Percentiles rank a stretch among this genome's conserved stretches.
These are phyloP conservation scores for Struthidea cinerea DNA, from an alignment of 2,113 vertebrate genomes.

Conservation along the genomic window DNA sequence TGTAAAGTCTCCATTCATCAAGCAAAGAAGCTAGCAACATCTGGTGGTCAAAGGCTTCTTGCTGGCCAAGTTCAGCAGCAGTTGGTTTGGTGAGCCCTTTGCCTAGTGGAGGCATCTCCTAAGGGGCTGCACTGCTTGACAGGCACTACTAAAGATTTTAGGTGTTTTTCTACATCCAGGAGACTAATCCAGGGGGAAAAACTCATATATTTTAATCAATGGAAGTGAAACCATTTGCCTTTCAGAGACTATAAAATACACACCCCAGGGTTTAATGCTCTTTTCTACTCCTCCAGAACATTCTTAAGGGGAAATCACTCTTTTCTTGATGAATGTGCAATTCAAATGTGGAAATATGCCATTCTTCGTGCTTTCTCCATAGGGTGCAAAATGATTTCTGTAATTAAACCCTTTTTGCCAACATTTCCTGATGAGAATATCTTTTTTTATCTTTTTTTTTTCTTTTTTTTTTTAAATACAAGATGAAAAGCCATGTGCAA, in stretches of 20 bases:
- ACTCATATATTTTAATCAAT: slow-evolving; percentile 50
- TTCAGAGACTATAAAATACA: slow-evolving; percentile 46
- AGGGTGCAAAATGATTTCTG: slow-evolving; percentile 49
- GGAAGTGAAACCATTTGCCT: slow-evolving; percentile 47
- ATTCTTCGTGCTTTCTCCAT: slow-evolving; percentile 54
- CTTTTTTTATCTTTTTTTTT: neutral
- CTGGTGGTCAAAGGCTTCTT: slow-evolving; percentile 46
- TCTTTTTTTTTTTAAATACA: neutral
- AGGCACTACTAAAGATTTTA: neutral
- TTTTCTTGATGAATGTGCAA: slow-evolving; percentile 61
- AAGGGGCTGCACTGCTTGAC: neutral
- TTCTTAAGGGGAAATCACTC: slow-evolving; percentile 54
- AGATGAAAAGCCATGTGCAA: neutral
- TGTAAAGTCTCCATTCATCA: neutral
- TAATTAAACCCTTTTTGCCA: slow-evolving; percentile 54
- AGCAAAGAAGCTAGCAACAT: slow-evolving; percentile 13
- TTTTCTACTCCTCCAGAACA: slow-evolving; percentile 47
- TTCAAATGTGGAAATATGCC: slow-evolving; percentile 56
- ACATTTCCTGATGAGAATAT: slow-evolving; percentile 21
- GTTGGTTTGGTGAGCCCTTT: neutral
- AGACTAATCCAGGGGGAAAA: slow-evolving; percentile 57
- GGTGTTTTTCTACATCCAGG: neutral
- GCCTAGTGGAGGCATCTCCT: neutral
- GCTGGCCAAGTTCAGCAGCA: neutral
- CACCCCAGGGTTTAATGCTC: slow-evolving; percentile 54